phyloP scores from a whole-genome alignment of 2,888 invertebrate genomes.

The Yponomeuta sedellus region DNA sequence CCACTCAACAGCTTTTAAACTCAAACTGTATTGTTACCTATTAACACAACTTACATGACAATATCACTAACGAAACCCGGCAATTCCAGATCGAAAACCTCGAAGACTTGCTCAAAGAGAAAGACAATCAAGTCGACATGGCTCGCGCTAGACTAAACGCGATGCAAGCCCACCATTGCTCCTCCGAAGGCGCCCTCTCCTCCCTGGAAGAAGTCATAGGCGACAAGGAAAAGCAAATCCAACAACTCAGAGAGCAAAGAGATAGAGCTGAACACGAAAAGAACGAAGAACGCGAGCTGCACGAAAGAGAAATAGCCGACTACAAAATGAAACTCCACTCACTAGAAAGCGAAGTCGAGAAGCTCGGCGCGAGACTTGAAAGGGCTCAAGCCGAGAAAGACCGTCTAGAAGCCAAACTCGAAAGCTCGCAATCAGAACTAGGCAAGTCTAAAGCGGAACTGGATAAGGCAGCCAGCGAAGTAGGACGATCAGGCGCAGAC shows the following conservation, averaged over 20 bases:
- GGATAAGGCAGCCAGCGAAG: conserved; percentile 93
- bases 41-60: too few relatives aligned
- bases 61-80: too few relatives aligned
- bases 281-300: conserved; percentile 95
- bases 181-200: conserved; percentile 93
- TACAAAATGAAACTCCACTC: conserved; percentile 96
- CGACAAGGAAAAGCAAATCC: conserved; percentile 98
- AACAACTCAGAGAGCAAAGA: conserved; percentile 93
- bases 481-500: conserved; percentile 91
- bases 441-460: conserved; percentile 96
- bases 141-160: conserved; percentile 92
- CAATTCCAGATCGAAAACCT: conserved; percentile 93
- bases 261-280: conserved; percentile 97
- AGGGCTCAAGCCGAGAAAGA: conserved; percentile 94
- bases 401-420: conserved; percentile 91
- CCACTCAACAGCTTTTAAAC: neutral
- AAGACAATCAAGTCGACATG: conserved; percentile 98
- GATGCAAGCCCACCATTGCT: conserved; percentile 96
- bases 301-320: conserved; percentile 95
- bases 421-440: conserved; percentile 94
- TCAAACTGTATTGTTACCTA: too few relatives aligned
- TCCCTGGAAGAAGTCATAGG: conserved; percentile 96
- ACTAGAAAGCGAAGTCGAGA: conserved; percentile 93
- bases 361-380: conserved; percentile 90
- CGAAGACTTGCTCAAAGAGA: conserved; percentile 97